These are phyloP conservation scores for Spea hammondii DNA, from an alignment of 2,797 vertebrate species.

Conservation along the genomic window DNA sequence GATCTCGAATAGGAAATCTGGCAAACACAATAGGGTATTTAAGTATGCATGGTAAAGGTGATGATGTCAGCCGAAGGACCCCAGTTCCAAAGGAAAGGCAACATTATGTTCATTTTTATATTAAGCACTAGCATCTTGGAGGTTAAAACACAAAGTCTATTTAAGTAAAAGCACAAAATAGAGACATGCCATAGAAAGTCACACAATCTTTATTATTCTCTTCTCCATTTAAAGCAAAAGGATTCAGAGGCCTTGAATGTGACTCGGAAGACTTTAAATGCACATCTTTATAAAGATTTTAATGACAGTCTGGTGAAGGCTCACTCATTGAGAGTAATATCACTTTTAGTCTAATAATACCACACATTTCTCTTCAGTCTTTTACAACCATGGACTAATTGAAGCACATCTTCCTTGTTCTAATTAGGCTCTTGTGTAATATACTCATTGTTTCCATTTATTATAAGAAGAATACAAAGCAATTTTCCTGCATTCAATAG, in stretches of 20 bases:
- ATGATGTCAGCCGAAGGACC: too few species aligned
- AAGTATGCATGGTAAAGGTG: too few species aligned
- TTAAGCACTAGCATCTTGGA: neutral
- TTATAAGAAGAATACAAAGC: slow-evolving; percentile 14
- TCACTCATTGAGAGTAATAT: slow-evolving; percentile 27
- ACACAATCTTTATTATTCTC: slow-evolving; percentile 18
- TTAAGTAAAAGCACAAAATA: too few species aligned
- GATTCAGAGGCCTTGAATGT: slow-evolving; percentile 28
- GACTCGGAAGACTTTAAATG: slow-evolving; percentile 26
- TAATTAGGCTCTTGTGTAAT: slow-evolving; percentile 33
- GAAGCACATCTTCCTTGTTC: slow-evolving; percentile 8
- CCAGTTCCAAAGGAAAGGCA: too few species aligned
- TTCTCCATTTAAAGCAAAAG: slow-evolving; percentile 25
- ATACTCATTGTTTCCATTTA: slow-evolving; percentile 34
- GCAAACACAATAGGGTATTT: too few species aligned
- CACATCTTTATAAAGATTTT: slow-evolving; percentile 21
- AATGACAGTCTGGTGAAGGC: slow-evolving; percentile 31
- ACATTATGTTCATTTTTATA: too few species aligned
- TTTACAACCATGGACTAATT: slow-evolving; percentile 42
- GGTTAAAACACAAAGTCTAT: slow-evolving; percentile 11
- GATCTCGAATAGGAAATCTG: too few species aligned
- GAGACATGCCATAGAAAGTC: neutral
- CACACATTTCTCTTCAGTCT: slow-evolving; percentile 21
- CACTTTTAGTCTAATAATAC: slow-evolving; percentile 34
- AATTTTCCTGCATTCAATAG: slow-evolving; percentile 9